Percentiles rank a stretch among this genome's conserved stretches.
These are phyloP conservation scores for Catostylus mosaicus DNA, from an alignment of 30 jellyfish, hydroid and myxozoan genomes.

Conservation along the genomic window DNA sequence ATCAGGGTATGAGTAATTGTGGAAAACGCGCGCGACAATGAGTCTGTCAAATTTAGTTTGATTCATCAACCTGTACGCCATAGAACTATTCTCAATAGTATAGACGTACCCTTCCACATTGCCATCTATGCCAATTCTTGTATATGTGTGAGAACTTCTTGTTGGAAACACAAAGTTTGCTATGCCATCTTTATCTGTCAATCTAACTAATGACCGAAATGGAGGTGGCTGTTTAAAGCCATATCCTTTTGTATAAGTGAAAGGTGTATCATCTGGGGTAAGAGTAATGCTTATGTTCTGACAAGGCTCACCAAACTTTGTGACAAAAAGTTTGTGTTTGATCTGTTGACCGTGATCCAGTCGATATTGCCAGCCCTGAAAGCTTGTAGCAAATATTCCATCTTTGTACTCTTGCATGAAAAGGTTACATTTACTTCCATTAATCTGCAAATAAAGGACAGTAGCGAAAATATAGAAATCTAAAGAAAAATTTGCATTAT, in stretches of 20 bases:
- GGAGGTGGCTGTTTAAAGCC: neutral
- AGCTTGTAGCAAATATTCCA: conserved; percentile 25
- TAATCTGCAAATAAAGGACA: conserved; percentile 1
- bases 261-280: neutral
- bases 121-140: conserved; percentile 46
- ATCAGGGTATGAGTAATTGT: conserved; percentile 11
- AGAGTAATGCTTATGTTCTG: conserved; percentile 22
- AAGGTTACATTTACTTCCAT: neutral
- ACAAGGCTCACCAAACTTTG: conserved; percentile 42
- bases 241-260: neutral
- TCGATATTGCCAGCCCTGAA: conserved; percentile 26
- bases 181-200: conserved; percentile 19
- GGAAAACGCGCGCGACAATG: conserved; percentile 30
- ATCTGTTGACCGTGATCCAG: conserved; percentile 33
- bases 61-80: neutral
- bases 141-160: conserved; percentile 7
- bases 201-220: neutral
- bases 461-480: no score
- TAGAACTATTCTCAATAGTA: conserved; percentile 6
- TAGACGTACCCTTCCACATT: conserved; percentile 55
- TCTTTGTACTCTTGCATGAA: conserved; percentile 46
- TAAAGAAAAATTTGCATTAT: no score
- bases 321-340: conserved; percentile 19
- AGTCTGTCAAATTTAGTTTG: neutral
- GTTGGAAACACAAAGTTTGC: conserved; percentile 28